These are phyloP conservation scores for Microcebus griseorufus DNA, from an alignment of 2,113 vertebrate genomes.

Conservation along the genomic window DNA sequence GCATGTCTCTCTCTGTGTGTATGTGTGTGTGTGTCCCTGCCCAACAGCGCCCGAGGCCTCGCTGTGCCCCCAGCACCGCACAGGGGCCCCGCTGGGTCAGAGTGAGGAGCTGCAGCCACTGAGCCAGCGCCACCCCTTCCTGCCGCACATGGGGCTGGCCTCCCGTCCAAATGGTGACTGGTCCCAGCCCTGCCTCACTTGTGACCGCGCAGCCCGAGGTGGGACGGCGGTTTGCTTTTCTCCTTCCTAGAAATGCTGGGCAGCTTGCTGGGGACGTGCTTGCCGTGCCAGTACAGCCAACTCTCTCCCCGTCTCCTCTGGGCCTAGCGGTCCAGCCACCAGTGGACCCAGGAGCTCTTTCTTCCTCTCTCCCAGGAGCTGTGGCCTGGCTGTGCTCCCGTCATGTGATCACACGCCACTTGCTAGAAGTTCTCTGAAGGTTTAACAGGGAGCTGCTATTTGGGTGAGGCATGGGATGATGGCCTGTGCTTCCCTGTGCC, in stretches of 20 bases:
- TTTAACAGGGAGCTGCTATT: neutral
- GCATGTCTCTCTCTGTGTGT: constrained; percentile 73
- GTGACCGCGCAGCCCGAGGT: constrained; percentile 76
- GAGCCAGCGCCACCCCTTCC: constrained; percentile 74
- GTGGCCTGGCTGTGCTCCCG: neutral
- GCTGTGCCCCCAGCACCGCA: constrained; percentile 75
- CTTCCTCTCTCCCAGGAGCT: neutral
- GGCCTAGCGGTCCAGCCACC: neutral
- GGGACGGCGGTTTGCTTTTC: constrained; percentile 77
- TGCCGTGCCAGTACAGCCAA: constrained; percentile 61
- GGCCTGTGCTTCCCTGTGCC: neutral
- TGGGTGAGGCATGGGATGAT: neutral
- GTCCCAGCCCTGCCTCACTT: constrained; percentile 77
- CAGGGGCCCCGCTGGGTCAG: constrained; percentile 68
- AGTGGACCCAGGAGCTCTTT: neutral
- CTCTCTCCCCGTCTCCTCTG: constrained; percentile 60
- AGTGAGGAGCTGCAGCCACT: constrained; percentile 72
- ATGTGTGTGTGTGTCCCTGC: constrained; percentile 75
- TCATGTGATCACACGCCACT: rapidly evolving
- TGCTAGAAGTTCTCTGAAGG: neutral
- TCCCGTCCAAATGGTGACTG: constrained; percentile 68
- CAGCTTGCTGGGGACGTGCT: constrained; percentile 58
- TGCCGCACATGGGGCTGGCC: constrained; percentile 72
- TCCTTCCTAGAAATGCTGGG: constrained; percentile 64
- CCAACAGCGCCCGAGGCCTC: constrained; percentile 74